These are phyloP conservation scores for pig (Sus scrofa) DNA, from an alignment of 2,113 vertebrate genomes.

Conservation along the genomic window DNA sequence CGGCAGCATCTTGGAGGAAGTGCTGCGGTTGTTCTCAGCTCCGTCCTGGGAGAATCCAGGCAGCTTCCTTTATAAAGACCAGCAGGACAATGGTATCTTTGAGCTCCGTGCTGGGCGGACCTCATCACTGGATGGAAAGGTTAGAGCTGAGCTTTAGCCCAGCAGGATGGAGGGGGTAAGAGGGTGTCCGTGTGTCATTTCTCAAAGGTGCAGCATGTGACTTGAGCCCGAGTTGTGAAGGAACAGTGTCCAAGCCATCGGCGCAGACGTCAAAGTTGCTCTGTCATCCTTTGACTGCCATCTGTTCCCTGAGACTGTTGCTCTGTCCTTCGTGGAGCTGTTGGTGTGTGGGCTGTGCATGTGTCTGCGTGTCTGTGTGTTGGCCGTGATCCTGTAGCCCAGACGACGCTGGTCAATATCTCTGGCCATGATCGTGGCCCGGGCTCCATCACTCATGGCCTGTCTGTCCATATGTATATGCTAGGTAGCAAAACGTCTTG, in stretches of 20 bases:
- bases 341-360: background rate
- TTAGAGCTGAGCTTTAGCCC: background rate
- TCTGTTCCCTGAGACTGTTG: background rate
- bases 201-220: background rate
- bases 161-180: background rate
- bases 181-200: background rate
- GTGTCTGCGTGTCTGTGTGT: background rate
- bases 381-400: background rate
- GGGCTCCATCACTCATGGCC: background rate
- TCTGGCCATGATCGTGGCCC: background rate
- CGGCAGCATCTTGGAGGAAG: conserved; percentile 37
- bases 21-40: background rate
- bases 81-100: background rate
- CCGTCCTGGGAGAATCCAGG: background rate
- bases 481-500: background rate
- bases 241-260: background rate
- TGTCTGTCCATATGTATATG: background rate
- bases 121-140: background rate
- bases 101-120: background rate
- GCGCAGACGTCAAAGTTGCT: background rate
- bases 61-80: background rate
- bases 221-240: background rate
- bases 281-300: background rate
- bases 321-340: background rate
- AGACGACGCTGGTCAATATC: background rate